A percentile compares a stretch with the other conserved stretches of the same genome.
Evolutionary conservation across 2,888 invertebrate species (phyloP).

Genomic region (Cantharis rustica): DNA sequence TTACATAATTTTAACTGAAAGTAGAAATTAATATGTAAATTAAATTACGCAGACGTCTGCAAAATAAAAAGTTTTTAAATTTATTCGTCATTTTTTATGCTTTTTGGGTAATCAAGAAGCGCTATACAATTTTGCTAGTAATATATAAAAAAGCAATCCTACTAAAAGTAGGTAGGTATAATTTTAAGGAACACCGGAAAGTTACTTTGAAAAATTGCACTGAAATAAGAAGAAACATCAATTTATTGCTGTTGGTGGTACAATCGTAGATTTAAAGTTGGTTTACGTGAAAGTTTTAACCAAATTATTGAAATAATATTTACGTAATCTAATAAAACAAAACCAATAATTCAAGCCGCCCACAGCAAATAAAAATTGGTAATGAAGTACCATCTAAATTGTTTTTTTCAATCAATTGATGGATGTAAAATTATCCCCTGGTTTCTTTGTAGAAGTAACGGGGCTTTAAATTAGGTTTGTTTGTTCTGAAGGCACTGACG

Average conservation of each 20-base stretch:
- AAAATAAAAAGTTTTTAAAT: constrained; percentile 1
- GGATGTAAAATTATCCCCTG: background rate
- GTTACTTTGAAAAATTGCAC: background rate
- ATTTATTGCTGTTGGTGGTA: background rate
- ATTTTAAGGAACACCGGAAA: background rate
- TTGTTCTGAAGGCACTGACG: background rate
- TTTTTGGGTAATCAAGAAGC: background rate
- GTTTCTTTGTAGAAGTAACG: background rate
- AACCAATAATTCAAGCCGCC: background rate
- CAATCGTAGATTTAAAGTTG: background rate
- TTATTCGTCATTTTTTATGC: background rate
- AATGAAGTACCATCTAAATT: background rate
- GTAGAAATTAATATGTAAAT: background rate
- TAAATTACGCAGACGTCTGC: constrained; percentile 1
- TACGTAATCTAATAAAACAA: background rate
- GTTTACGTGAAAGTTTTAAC: background rate
- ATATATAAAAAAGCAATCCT: background rate
- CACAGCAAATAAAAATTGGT: background rate
- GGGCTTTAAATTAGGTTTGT: background rate
- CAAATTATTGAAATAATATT: background rate
- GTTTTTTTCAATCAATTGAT: background rate
- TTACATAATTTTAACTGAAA: background rate
- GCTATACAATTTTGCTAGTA: background rate
- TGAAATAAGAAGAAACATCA: background rate
- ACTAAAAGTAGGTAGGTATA: background rate